Percentiles rank a stretch among this genome's conserved stretches.
phyloP scores from a whole-genome alignment of 2,797 vertebrate genomes.

The Semaprochilodus insignis region DNA sequence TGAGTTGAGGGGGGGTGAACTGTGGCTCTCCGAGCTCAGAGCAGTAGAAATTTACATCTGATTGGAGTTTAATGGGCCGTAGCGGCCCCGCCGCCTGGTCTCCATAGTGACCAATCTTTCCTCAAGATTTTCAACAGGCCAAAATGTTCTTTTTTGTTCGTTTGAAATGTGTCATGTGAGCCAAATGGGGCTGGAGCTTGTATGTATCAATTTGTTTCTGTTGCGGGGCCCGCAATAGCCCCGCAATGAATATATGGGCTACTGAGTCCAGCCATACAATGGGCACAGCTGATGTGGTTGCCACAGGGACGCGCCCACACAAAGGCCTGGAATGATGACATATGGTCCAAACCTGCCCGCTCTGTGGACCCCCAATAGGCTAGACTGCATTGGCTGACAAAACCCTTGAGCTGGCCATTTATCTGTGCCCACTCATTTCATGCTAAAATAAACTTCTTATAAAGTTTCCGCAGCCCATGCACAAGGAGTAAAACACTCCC shows the following conservation, averaged over 20 bases:
- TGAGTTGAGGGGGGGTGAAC: conserved; percentile 76
- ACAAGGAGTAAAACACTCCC: conserved; percentile 76
- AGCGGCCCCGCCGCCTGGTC: conserved; percentile 80
- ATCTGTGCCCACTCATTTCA: conserved; percentile 82
- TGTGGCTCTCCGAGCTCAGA: conserved; percentile 71
- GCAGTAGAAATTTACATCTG: conserved; percentile 90
- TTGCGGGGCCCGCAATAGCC: conserved; percentile 78
- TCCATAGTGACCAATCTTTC: conserved; percentile 87
- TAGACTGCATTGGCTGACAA: conserved; percentile 79
- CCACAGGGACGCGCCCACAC: conserved; percentile 87
- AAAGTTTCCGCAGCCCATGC: conserved; percentile 75
- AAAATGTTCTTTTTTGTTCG: conserved; percentile 89
- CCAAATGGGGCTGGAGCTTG: conserved; percentile 83
- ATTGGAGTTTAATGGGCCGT: conserved; percentile 93
- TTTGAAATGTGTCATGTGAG: conserved; percentile 86
- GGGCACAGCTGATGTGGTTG: conserved; percentile 86
- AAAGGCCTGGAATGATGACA: conserved; percentile 90
- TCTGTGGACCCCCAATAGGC: conserved; percentile 82
- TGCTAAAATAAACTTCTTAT: conserved; percentile 88
- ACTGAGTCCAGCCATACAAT: conserved; percentile 86
- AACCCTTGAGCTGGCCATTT: conserved; percentile 80
- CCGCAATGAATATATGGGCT: conserved; percentile 91
- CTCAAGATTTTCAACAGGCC: conserved; percentile 92
- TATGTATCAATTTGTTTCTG: conserved; percentile 99
- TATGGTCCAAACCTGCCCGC: conserved; percentile 89